Evolutionary conservation across 2,113 vertebrate genomes (phyloP), one percentile per base, ranked within the genome.

Genomic region (Stictonetta naevosa): DNA sequence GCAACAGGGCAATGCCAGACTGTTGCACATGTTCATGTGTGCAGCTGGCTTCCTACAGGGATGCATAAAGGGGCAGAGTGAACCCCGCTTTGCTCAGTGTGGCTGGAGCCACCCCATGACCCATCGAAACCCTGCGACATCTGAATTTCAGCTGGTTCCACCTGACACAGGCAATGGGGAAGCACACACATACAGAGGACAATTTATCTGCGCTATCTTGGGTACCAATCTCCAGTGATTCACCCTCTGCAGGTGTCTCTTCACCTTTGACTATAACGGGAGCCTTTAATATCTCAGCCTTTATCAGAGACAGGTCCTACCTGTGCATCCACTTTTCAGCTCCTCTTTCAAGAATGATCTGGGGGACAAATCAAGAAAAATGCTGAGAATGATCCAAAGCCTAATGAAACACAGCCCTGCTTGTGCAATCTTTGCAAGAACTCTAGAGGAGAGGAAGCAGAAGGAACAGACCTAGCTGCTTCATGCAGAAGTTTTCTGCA

Each of bases 181-280:
- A 34, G 53, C 3, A 8, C 0, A 5, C 23, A 3, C 19, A 4
- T 0, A 6, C n/a, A 3, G 48, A 88, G 83, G 76, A 66, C 44
- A 29, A 20, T 33, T 48, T 44, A 3, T 4, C 55, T 2, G 26
- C 5, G 11, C 40, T 96, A 88, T 94, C 92, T 91, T 1, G 29
- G 83, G 69, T 76, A 53, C 83, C 13, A 5, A 95, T 94, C 92
- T 78, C 38, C 18, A 5, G 80, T 94, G 95, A 94, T 69, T 93
- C 95, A 93, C 62, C 50, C 44, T 74, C 87, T n/a, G 90, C 90
- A 91, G 93, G 93, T 94, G 92, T 6, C 74, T 92, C 92, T 31
- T 12, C 68, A 5, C 55, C 89, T 75, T 64, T 56, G 78, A 31
- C 56, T 71, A 9, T 96, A 96, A 96, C 93, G 93, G 91, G 93